phyloP scores from a whole-genome alignment of 2,888 invertebrate species.

The Sclerodermus sp. region DNA sequence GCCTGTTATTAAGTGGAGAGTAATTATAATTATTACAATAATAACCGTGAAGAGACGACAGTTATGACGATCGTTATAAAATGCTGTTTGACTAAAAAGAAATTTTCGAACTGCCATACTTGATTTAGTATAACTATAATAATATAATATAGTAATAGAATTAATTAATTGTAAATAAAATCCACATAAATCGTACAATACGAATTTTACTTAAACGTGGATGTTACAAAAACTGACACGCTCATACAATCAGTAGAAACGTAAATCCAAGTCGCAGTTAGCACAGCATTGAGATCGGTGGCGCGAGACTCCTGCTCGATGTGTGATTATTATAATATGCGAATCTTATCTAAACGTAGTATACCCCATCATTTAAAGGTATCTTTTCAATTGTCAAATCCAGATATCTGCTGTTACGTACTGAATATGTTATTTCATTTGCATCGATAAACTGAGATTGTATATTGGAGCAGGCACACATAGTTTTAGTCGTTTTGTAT shows the following conservation, averaged over 20 bases:
- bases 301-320: slow-evolving; percentile 43
- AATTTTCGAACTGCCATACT: slow-evolving; percentile 37
- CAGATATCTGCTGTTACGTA: too few species aligned
- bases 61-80: slow-evolving; percentile 34
- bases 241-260: slow-evolving; percentile 28
- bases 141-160: slow-evolving; percentile 38
- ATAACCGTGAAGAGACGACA: slow-evolving; percentile 18
- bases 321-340: slow-evolving; percentile 6
- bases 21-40: slow-evolving; percentile 31
- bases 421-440: too few species aligned
- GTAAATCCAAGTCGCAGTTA: slow-evolving; percentile 40
- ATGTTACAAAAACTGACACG: slow-evolving; percentile 37
- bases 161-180: slow-evolving; percentile 38
- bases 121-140: slow-evolving; percentile 25
- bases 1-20: slow-evolving; percentile 17
- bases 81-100: slow-evolving; percentile 35
- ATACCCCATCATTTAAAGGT: too few species aligned
- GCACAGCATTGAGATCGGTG: slow-evolving; percentile 51
- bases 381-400: too few species aligned
- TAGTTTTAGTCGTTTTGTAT: too few species aligned
- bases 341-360: too few species aligned
- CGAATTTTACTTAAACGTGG: slow-evolving; percentile 38
- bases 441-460: too few species aligned
- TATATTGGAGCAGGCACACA: too few species aligned
- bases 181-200: slow-evolving; percentile 43